Base-by-base conservation (phyloP, 1,140 invertebrate genomes). In the Antheraea pernyi region DNA sequence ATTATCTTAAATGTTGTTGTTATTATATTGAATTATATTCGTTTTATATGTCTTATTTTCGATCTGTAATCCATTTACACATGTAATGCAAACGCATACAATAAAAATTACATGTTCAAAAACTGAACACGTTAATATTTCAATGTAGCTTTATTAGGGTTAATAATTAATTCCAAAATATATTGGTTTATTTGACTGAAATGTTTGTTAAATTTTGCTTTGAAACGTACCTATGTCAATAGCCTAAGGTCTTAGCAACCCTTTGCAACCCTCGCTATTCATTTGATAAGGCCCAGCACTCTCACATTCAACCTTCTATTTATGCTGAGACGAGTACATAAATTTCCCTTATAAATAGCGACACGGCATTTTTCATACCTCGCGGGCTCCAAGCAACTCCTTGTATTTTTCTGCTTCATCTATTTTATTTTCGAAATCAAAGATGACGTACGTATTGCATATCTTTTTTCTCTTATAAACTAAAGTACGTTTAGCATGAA, bases 291-390 rank as follows among this genome's bases (percentile, higher is more conserved):
- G 64, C 70, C 79, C 82, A 79, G 78, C 70, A 75, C 46, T 53
- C 46, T 53, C 46, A 67, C 84, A 85, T 83, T 53, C 9, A 53
- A 86, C 79, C 84, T 88, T 88, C 82, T 86, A 90, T 90, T 90
- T 88, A 84, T 85, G 81, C 78, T 72, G 76, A 85, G 80, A 86
- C 83, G 84, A 88, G 83, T 87, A 85, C 81, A 86, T 90, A 88
- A 90, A 86, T 89, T 80, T 75, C 82, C 85, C 81, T 75, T 68
- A 78, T 78, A 80, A 83, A 80, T 76, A 80, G 77, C 79, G 76
- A 83, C 77, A 75, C 61, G 75, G 80, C 83, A 80, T 81, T 89
- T 88, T 86, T 86, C 77, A 80, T 81, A 77, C 79, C 82, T 82
- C 74, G 61, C 72, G 74, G 85, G 83, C 79, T 73, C 79, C 75